phyloP scores from a whole-genome alignment of 2,888 invertebrate species.

The Catocala fraxini region DNA sequence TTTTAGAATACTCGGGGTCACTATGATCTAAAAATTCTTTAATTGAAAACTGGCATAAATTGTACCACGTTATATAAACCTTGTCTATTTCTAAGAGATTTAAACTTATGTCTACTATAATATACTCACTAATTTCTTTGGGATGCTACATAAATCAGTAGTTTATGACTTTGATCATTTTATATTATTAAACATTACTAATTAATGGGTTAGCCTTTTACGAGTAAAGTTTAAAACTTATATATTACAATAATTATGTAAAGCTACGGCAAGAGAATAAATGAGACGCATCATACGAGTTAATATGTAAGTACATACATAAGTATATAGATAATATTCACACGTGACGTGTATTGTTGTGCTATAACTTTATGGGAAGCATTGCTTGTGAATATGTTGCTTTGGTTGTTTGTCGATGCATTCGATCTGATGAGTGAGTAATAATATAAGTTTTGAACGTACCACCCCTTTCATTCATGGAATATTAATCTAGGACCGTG shows the following conservation, averaged over 20 bases:
- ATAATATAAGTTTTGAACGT: constrained; percentile 35
- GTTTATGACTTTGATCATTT: background rate
- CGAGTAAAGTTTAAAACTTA: background rate
- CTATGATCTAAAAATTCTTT: background rate
- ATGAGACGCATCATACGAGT: constrained; percentile 19
- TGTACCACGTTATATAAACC: constrained; percentile 4
- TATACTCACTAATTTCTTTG: background rate
- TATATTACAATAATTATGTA: constrained; percentile 2
- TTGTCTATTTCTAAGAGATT: background rate
- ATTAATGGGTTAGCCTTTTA: constrained; percentile 1
- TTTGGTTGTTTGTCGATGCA: constrained; percentile 33
- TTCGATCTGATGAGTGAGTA: constrained; percentile 42
- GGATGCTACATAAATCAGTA: constrained; percentile 3
- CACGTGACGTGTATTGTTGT: constrained; percentile 44
- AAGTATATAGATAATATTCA: constrained; percentile 27
- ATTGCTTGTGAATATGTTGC: constrained; percentile 47
- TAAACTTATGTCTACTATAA: constrained; percentile 4
- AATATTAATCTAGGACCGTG: constrained; percentile 28
- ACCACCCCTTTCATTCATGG: constrained; percentile 29
- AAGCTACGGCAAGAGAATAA: constrained; percentile 21
- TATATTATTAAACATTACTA: background rate
- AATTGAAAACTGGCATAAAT: background rate
- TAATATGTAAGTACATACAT: constrained; percentile 7
- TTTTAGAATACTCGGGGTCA: constrained; percentile 20
- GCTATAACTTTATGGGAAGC: constrained; percentile 48